These are phyloP conservation scores for Tokudaia tokunoshimensis DNA, from an alignment of 2,797 vertebrate species.

Conservation along the genomic window DNA sequence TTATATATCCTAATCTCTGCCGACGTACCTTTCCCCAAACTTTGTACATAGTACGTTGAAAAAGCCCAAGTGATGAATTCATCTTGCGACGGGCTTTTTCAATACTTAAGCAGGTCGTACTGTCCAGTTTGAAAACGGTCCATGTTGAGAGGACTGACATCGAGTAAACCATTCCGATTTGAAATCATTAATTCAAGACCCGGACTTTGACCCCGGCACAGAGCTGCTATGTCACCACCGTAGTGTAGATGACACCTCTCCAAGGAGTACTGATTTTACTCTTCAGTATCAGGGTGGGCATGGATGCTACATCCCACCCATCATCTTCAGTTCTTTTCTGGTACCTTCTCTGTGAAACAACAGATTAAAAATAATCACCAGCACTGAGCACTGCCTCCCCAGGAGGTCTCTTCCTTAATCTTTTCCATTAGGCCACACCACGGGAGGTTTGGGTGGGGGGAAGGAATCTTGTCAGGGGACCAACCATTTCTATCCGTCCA, in stretches of 20 bases:
- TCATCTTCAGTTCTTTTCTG: background rate
- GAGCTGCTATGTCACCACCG: background rate
- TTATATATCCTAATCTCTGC: background rate
- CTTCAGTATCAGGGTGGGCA: background rate
- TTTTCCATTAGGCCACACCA: background rate
- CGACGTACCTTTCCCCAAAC: background rate
- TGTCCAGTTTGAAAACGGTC: background rate
- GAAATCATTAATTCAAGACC: background rate
- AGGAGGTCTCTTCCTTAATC: background rate
- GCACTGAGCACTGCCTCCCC: no score
- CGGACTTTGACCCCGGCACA: background rate
- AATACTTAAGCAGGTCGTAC: background rate
- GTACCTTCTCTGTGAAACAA: background rate
- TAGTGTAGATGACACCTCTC: background rate
- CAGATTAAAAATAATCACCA: background rate
- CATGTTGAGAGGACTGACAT: background rate
- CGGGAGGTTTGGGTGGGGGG: no score
- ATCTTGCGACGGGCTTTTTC: background rate
- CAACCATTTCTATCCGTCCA: background rate
- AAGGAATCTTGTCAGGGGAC: background rate
- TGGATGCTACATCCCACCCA: background rate
- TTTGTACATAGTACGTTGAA: background rate
- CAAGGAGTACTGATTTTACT: background rate
- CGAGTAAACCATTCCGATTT: background rate
- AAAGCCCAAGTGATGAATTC: conserved; percentile 2